Conservation (phyloP, 2,113 vertebrate species). For the Oreochromis tanganicae region DNA sequence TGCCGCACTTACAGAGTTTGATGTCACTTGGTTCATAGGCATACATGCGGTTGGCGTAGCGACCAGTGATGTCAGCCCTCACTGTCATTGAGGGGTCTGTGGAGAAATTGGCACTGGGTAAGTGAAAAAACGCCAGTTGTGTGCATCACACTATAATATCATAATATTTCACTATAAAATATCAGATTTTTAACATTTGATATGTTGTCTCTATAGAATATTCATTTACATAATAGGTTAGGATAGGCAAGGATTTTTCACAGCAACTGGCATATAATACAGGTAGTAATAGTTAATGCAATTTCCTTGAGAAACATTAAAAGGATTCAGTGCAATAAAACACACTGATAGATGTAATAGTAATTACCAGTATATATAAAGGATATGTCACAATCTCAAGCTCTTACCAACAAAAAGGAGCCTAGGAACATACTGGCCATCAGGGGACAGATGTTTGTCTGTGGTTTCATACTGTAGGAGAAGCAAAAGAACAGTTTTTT, state of each 20-base stretch:
- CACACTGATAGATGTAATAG: not conserved
- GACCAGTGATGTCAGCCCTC: conserved; percentile 89
- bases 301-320: not conserved
- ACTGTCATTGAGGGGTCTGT: conserved; percentile 95
- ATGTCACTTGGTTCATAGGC: conserved; percentile 86
- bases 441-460: conserved; percentile 91
- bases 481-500: not conserved
- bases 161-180: not conserved
- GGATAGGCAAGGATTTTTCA: not conserved
- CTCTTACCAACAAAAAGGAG: conserved; percentile 93
- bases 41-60: conserved; percentile 89
- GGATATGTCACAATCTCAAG: not conserved
- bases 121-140: not conserved
- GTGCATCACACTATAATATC: not conserved
- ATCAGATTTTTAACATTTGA: fast-evolving
- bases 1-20: conserved; percentile 77
- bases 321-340: not conserved
- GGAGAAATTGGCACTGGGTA: not conserved
- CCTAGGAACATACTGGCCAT: conserved; percentile 93
- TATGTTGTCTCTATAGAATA: not conserved
- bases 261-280: not conserved
- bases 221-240: not conserved
- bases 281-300: fast-evolving
- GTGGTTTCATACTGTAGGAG: conserved; percentile 88
- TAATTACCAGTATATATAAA: not conserved